Evolutionary conservation across 2,888 invertebrate species (phyloP).

Genomic region (Harpalus rubripes): DNA sequence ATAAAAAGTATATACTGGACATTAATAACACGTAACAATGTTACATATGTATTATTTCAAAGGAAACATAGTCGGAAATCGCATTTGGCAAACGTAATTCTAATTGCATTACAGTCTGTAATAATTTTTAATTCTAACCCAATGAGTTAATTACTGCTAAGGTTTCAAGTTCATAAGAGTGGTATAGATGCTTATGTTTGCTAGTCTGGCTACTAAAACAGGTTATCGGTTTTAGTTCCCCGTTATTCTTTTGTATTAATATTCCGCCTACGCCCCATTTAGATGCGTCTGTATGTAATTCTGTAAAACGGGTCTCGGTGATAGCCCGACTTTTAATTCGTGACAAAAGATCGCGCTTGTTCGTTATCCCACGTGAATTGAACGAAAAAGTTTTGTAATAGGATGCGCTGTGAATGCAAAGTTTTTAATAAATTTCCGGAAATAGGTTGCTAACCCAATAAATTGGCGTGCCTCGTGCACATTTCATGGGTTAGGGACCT

Average conservation of each 20-base stretch:
- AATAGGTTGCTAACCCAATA: neutral
- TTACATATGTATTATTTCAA: no score
- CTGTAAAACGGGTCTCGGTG: conserved; percentile 69
- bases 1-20: no score
- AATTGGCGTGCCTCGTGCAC: conserved; percentile 69
- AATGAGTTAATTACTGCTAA: conserved; percentile 38
- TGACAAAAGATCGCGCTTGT: conserved; percentile 68
- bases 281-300: conserved; percentile 71
- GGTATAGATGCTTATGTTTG: conserved; percentile 68
- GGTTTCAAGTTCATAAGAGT: conserved; percentile 68
- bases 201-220: conserved; percentile 72
- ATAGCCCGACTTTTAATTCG: conserved; percentile 63
- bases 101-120: conserved; percentile 43
- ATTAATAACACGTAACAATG: no score
- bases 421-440: conserved; percentile 67
- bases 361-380: conserved; percentile 67
- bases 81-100: conserved; percentile 44
- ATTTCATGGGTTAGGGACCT: conserved; percentile 6
- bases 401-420: conserved; percentile 70
- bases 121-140: conserved; percentile 53
- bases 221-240: conserved; percentile 69
- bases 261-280: conserved; percentile 70
- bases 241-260: conserved; percentile 70
- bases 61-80: no score
- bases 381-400: conserved; percentile 67